Base-by-base conservation (phyloP, 1,140 invertebrate species). In the Magallana angulata region DNA sequence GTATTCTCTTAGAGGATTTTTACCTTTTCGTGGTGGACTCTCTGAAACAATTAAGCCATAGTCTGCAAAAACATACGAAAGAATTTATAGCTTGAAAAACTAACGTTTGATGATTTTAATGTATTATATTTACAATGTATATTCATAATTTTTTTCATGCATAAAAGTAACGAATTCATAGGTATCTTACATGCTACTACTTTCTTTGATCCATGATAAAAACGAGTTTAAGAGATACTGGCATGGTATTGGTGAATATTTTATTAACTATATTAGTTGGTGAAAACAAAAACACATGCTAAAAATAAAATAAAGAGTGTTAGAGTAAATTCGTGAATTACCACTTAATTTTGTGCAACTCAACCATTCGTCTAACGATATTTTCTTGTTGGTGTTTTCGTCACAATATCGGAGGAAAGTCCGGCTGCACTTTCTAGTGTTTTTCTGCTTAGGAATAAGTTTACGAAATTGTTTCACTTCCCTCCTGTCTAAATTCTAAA, bases 391-490 rank as follows among this genome's bases (percentile, higher is more conserved):
- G 90, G 97, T 97, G 94, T 98, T 98, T 57, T 96, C 97, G 96
- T 98, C 98, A 96, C 98, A 99, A 94, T 98, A 97, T 85, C 97
- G 96, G 0, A 97, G 97, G 92, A 98, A 96, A 93, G 98, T 98
- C 90, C 98, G 97, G n/a, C 98, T 97, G 92, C 98, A 98, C 93
- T 97, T 96, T 89, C 96, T 96, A 85, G 98, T 94, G 62, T 96
- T 87, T 96, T 92, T 96, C 96, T 89, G 94, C 95, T 98, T 96
- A 92, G 98, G 95, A 90, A 90, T 18, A 86, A 90, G 8, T 87
- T 90, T 85, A 96, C 97, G 96, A 92, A 98, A 98, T 56, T 96
- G 96, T 92, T 98, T 98, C 97, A 97, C 98, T 94, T 99, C 98
- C 88, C 97, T 91, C 60, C 90, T 96, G 88, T 98, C 98, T 89